These are phyloP conservation scores for Drosophila serrata DNA, from an alignment of 1,140 invertebrate genomes.

Conservation along the genomic window DNA sequence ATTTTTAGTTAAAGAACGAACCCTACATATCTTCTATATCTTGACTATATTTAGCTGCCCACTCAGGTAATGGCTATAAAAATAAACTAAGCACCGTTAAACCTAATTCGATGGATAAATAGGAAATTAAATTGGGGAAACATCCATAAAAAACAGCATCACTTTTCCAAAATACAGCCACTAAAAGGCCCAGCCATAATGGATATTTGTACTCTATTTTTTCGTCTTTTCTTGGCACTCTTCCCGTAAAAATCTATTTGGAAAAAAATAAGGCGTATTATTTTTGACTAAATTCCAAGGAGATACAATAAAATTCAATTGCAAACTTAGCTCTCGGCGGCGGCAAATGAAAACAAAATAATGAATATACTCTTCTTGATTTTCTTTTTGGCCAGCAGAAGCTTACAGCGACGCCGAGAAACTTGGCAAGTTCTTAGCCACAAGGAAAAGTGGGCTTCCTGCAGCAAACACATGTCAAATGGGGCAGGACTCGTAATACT, in stretches of 20 bases:
- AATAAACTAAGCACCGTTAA: slow-evolving; percentile 11
- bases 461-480: slow-evolving; percentile 82
- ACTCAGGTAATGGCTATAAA: slow-evolving; percentile 35
- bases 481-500: slow-evolving; percentile 3
- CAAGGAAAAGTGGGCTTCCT: slow-evolving; percentile 44
- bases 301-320: slow-evolving; percentile 81
- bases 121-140: neutral
- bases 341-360: slow-evolving; percentile 78
- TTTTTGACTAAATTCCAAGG: slow-evolving; percentile 75
- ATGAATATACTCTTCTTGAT: slow-evolving; percentile 63
- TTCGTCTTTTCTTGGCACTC: slow-evolving; percentile 35
- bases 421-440: slow-evolving; percentile 70
- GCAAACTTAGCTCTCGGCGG: slow-evolving; percentile 57
- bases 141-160: slow-evolving; percentile 3
- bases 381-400: slow-evolving; percentile 39
- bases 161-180: slow-evolving; percentile 26
- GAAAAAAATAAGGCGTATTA: slow-evolving; percentile 45
- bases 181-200: slow-evolving; percentile 46
- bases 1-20: slow-evolving; percentile 36
- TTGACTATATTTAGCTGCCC: neutral
- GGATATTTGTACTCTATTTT: slow-evolving; percentile 19
- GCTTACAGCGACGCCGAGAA: slow-evolving; percentile 64
- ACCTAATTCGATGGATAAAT: slow-evolving; percentile 15
- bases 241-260: slow-evolving; percentile 53
- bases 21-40: neutral